Percentiles rank a stretch among this genome's conserved stretches.
Conservation (phyloP, 2,888 invertebrate species). For the Muscina levida region DNA sequence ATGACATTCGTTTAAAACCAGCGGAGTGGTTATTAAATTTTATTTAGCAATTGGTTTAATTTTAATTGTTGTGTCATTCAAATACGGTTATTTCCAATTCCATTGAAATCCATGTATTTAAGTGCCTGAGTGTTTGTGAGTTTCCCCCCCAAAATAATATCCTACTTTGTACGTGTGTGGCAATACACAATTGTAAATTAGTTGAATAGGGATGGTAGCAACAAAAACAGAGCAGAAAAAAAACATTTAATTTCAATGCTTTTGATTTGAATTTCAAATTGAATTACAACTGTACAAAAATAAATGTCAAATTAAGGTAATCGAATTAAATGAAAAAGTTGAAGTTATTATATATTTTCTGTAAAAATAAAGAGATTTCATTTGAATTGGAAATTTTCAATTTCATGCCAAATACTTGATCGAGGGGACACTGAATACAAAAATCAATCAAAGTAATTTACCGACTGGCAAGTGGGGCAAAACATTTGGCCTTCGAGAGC, state of each 20-base stretch:
- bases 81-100: constrained; percentile 11
- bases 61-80: constrained; percentile 62
- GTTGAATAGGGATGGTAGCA: not conserved
- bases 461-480: too few species aligned
- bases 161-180: not conserved
- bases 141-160: not conserved
- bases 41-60: constrained; percentile 44
- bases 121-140: not conserved
- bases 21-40: constrained; percentile 50
- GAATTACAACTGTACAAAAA: constrained; percentile 8
- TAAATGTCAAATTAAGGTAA: constrained; percentile 27
- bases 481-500: too few species aligned
- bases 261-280: constrained; percentile 29
- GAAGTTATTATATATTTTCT: constrained; percentile 1
- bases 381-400: too few species aligned
- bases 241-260: constrained; percentile 19
- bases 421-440: too few species aligned
- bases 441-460: too few species aligned
- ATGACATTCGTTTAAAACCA: not conserved
- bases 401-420: too few species aligned
- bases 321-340: constrained; percentile 25
- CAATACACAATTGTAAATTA: constrained; percentile 23
- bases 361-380: too few species aligned
- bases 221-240: not conserved
- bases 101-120: not conserved